Evolutionary conservation across 2,888 invertebrate species (phyloP).

Genomic region (Onchidella celtica): DNA sequence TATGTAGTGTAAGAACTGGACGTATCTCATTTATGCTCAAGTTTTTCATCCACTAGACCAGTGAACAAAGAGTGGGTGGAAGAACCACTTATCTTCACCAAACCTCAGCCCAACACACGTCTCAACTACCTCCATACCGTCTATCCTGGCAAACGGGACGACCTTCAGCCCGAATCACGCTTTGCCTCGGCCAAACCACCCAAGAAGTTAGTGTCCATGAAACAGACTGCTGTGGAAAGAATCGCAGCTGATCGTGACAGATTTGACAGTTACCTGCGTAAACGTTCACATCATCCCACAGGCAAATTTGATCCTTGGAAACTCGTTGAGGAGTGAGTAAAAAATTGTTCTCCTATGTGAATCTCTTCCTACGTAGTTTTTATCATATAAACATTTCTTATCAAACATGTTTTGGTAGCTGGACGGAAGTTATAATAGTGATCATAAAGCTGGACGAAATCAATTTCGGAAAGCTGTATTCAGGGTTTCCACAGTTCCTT

Average conservation of each 20-base stretch:
- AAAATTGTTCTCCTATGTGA: too few relatives aligned
- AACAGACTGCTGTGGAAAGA: slow-evolving; percentile 62
- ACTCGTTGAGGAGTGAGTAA: slow-evolving; percentile 75
- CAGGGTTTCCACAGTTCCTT: too few relatives aligned
- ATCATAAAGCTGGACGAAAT: too few relatives aligned
- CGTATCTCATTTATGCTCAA: too few relatives aligned
- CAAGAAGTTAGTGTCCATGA: slow-evolving; percentile 58
- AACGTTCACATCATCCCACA: slow-evolving; percentile 64
- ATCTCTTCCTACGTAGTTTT: too few relatives aligned
- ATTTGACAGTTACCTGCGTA: slow-evolving; percentile 68
- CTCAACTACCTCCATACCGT: slow-evolving; percentile 25
- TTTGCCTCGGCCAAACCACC: slow-evolving; percentile 1
- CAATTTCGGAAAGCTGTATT: too few relatives aligned
- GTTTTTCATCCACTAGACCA: background rate
- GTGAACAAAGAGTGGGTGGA: slow-evolving; percentile 45
- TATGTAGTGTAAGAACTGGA: too few relatives aligned
- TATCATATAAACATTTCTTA: too few relatives aligned
- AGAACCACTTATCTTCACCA: slow-evolving; percentile 68
- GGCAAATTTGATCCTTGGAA: slow-evolving; percentile 75
- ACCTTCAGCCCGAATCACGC: background rate
- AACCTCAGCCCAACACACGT: background rate
- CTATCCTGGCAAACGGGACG: background rate
- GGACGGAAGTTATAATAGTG: too few relatives aligned
- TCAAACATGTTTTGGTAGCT: too few relatives aligned
- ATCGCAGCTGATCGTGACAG: slow-evolving; percentile 64